Evolutionary conservation across 1,140 invertebrate species (phyloP).

Genomic region (Drosophila pectinifera): DNA sequence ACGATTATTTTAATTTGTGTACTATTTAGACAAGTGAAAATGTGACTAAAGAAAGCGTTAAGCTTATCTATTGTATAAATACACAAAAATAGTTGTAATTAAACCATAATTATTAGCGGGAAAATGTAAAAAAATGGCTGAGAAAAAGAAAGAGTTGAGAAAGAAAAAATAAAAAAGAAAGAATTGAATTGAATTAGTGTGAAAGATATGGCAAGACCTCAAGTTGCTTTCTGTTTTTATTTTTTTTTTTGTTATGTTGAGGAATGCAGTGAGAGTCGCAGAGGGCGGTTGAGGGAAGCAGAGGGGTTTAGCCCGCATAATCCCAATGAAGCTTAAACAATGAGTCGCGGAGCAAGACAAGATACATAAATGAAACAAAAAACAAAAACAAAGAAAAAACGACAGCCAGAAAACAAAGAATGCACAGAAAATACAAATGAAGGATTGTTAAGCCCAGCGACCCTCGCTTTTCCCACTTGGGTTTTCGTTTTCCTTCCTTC

Average conservation of each 20-base stretch:
- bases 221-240: conserved; percentile 19
- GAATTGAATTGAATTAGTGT: conserved; percentile 58
- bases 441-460: conserved; percentile 52
- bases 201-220: conserved; percentile 40
- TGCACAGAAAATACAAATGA: conserved; percentile 72
- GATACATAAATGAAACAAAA: conserved; percentile 34
- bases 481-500: conserved; percentile 34
- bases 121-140: conserved; percentile 5
- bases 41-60: neutral
- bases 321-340: conserved; percentile 42
- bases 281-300: neutral
- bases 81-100: conserved; percentile 16
- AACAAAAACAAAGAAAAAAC: conserved; percentile 17
- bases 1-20: neutral
- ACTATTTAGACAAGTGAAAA: conserved; percentile 5
- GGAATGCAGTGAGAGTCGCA: conserved; percentile 20
- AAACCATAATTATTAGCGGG: conserved; percentile 4
- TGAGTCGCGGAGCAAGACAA: conserved; percentile 27
- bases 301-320: conserved; percentile 47
- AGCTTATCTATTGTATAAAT: conserved; percentile 1
- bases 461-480: conserved; percentile 1
- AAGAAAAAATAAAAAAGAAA: conserved; percentile 27
- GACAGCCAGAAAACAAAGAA: conserved; percentile 27
- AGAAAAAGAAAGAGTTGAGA: conserved; percentile 21
- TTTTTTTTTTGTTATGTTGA: conserved; percentile 6